Conservation (phyloP, 2,113 vertebrate species). For the Blennius ocellaris region DNA sequence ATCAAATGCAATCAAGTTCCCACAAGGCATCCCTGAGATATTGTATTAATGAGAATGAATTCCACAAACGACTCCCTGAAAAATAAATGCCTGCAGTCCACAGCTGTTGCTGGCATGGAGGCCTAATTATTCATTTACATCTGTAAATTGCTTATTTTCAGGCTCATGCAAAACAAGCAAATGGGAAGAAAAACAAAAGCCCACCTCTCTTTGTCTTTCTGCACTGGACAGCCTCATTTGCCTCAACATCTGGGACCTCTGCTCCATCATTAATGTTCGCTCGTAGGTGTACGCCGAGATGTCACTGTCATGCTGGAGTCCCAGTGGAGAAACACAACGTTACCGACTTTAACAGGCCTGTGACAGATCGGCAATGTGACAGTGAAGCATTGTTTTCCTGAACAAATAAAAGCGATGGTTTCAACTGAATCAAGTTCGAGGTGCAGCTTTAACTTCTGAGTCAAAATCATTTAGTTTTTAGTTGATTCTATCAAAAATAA, state of each 20-base stretch:
- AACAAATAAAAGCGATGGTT: too few relatives aligned
- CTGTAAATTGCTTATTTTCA: too few relatives aligned
- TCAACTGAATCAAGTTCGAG: conserved; percentile 12
- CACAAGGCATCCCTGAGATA: too few relatives aligned
- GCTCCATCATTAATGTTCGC: conserved; percentile 99
- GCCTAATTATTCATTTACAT: too few relatives aligned
- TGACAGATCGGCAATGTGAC: background rate
- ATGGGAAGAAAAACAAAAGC: too few relatives aligned
- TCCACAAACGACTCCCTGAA: too few relatives aligned
- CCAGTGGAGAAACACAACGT: conserved; percentile 2
- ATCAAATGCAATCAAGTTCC: too few relatives aligned
- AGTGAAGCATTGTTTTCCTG: too few relatives aligned
- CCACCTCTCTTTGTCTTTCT: conserved; percentile 94
- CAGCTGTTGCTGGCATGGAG: too few relatives aligned
- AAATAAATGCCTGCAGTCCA: too few relatives aligned
- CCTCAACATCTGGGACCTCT: conserved; percentile 97
- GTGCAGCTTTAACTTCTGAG: background rate
- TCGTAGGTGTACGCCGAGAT: conserved; percentile 98
- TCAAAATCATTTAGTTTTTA: background rate
- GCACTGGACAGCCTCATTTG: conserved; percentile 97
- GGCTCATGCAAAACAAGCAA: too few relatives aligned
- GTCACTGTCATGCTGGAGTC: conserved; percentile 92
- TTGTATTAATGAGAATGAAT: too few relatives aligned
- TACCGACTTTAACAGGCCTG: background rate
- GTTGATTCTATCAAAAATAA: background rate